phyloP scores from a whole-genome alignment of 2,797 vertebrate species.

The Hapalemur alaotrensis region DNA sequence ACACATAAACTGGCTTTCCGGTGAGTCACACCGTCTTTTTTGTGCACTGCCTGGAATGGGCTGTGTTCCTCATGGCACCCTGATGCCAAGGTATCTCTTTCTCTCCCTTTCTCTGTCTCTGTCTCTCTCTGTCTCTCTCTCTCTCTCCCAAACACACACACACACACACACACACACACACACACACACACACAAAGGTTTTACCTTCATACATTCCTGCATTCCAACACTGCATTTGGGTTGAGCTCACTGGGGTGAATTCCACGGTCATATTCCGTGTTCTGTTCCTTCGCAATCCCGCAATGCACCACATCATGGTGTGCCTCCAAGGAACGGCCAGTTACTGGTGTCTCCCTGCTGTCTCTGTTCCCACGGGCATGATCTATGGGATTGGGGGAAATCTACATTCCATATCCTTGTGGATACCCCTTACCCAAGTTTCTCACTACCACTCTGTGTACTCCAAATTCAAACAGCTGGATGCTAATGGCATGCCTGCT shows the following conservation, averaged over 20 bases:
- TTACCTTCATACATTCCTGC: neutral
- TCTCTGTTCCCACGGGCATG: too few species aligned
- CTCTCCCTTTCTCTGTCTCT: neutral
- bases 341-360: rapidly evolving
- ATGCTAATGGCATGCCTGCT: neutral
- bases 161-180: too few species aligned
- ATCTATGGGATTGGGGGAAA: rapidly evolving
- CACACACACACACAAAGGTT: rapidly evolving
- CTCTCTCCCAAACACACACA: too few species aligned
- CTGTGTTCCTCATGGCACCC: neutral
- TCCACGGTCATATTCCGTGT: rapidly evolving
- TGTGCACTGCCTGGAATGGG: rapidly evolving
- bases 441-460: neutral
- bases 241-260: too few species aligned
- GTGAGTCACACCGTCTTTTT: rapidly evolving
- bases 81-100: neutral
- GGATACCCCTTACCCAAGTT: neutral
- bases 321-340: rapidly evolving
- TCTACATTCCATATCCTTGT: rapidly evolving
- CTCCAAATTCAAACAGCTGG: neutral
- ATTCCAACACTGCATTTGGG: rapidly evolving
- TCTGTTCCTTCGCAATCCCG: rapidly evolving
- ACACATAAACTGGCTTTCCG: neutral
- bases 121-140: too few species aligned
- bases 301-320: rapidly evolving